Conservation (phyloP, 2,113 vertebrate species). For the Spilogale gracilis region DNA sequence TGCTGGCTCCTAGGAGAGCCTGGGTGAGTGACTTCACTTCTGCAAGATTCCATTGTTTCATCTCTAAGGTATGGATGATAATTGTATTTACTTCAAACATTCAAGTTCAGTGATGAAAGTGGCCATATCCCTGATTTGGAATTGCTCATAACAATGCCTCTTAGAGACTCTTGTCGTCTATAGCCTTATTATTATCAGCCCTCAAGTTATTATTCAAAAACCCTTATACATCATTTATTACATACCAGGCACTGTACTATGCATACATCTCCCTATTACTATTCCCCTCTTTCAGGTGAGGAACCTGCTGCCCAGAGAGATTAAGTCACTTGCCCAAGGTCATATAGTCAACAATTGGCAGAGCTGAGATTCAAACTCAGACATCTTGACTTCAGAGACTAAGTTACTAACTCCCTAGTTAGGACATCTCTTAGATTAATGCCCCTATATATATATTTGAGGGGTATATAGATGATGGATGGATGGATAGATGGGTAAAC, state of each 20-base stretch:
- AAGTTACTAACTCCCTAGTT: neutral
- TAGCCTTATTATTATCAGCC: neutral
- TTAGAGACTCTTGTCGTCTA: neutral
- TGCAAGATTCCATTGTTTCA: neutral
- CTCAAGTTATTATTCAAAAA: neutral
- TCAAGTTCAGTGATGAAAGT: neutral
- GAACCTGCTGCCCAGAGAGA: neutral
- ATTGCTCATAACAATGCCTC: neutral
- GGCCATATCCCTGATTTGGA: neutral
- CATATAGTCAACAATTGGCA: neutral
- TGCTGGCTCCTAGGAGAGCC: neutral
- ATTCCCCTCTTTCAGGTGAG: neutral
- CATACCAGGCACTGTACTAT: neutral
- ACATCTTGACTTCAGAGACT: constrained; percentile 18
- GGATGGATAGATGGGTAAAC: neutral
- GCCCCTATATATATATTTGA: neutral
- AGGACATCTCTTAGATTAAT: neutral
- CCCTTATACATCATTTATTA: neutral
- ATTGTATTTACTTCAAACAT: neutral
- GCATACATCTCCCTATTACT: neutral
- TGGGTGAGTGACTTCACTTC: neutral
- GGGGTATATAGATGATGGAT: neutral
- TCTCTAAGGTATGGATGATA: neutral
- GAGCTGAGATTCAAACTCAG: neutral
- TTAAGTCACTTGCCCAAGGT: neutral